Conservation (phyloP, 2,888 invertebrate genomes). For the Oxystoma pomonae region DNA sequence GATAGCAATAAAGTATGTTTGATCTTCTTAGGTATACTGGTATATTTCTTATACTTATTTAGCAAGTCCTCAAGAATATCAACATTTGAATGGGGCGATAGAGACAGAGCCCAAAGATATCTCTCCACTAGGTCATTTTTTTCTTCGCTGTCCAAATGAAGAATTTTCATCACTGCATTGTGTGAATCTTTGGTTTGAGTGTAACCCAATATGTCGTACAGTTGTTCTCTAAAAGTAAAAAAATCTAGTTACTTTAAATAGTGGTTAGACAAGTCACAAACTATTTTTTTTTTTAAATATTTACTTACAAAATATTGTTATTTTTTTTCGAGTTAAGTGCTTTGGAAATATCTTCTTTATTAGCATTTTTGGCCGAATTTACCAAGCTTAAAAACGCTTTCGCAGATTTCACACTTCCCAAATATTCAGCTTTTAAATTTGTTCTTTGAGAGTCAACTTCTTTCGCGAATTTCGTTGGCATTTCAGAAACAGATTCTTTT, state of each 20-base stretch:
- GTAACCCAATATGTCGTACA: conserved; percentile 68
- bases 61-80: conserved; percentile 53
- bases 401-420: conserved; percentile 63
- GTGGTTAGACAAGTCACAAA: no score
- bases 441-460: conserved; percentile 49
- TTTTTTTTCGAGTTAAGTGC: conserved; percentile 56
- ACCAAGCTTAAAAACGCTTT: conserved; percentile 61
- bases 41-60: conserved; percentile 48
- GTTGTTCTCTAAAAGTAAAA: conserved; percentile 53
- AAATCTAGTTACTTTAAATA: neutral
- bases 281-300: no score
- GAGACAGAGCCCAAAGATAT: conserved; percentile 69
- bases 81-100: conserved; percentile 61
- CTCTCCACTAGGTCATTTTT: conserved; percentile 56
- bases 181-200: conserved; percentile 66
- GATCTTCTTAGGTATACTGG: conserved; percentile 55
- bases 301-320: conserved; percentile 51
- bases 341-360: conserved; percentile 56
- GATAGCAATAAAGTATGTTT: conserved; percentile 65
- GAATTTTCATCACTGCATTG: conserved; percentile 61
- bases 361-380: conserved; percentile 56
- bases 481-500: conserved; percentile 27
- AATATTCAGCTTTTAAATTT: conserved; percentile 51
- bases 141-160: conserved; percentile 55
- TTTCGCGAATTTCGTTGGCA: conserved; percentile 24